Evolutionary conservation across 1,140 invertebrate genomes (phyloP).

Genomic region (Hesperophylax magnus): DNA sequence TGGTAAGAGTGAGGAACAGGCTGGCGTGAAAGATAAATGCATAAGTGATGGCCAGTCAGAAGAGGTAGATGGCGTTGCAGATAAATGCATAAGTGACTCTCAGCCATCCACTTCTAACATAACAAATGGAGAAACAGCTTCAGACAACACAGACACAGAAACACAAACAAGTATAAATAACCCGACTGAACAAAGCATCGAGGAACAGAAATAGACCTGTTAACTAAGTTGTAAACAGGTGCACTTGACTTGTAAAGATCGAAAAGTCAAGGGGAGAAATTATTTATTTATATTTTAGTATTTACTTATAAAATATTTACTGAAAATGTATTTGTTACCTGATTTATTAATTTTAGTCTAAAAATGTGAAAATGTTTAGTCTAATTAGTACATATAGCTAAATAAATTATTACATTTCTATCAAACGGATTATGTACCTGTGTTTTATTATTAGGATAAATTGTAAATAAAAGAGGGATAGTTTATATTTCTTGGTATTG

Average conservation of each 20-base stretch:
- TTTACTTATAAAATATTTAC: slow-evolving; percentile 18
- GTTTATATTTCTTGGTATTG: slow-evolving; percentile 57
- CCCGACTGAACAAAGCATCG: not conserved
- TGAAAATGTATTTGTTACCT: slow-evolving; percentile 21
- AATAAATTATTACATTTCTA: slow-evolving; percentile 7
- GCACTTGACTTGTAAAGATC: not conserved
- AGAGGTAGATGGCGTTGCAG: not conserved
- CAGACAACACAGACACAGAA: not conserved
- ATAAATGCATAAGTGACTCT: not conserved
- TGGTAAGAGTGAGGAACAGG: slow-evolving; percentile 56
- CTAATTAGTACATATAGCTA: not conserved
- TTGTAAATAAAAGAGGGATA: not conserved
- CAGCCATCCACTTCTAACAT: slow-evolving; percentile 8
- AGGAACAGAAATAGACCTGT: not conserved
- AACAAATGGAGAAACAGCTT: not conserved
- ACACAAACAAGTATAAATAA: slow-evolving; percentile 23
- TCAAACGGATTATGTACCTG: not conserved
- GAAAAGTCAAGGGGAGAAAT: not conserved
- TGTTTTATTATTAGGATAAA: slow-evolving; percentile 6
- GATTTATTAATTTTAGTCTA: not conserved
- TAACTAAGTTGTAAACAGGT: slow-evolving; percentile 3
- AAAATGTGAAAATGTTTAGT: not conserved
- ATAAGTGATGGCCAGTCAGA: not conserved
- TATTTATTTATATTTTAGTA: slow-evolving; percentile 24
- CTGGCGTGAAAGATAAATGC: too few relatives aligned